Base-by-base conservation (phyloP, 1,140 invertebrate species). In the Plectus sambesii region DNA sequence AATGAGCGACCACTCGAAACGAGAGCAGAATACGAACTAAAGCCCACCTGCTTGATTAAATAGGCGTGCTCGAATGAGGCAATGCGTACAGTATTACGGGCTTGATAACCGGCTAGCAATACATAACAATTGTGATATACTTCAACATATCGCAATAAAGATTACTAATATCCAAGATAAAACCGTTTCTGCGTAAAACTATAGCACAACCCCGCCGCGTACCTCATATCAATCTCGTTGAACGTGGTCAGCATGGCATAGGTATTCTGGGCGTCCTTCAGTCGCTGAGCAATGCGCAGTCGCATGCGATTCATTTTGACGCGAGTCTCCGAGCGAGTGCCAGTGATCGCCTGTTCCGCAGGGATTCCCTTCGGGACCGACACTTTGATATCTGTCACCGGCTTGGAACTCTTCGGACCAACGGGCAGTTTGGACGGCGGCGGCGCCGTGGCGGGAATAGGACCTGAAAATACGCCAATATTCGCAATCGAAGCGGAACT, bases 261-360 rank as follows among this genome's bases (percentile, higher is more conserved):
- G 0, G 83, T 86, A 70, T 98, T 93, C 72, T 99, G 94, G 8
- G 94, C 92, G 61, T 97, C 89, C 74, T 99, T 99, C 54, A 99
- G 75, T 46, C 94, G 78, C 62, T 90, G 80, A 2, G 92, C 89
- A 64, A 98, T 98, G 58, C 89, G 82, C 62, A 79, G 77, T 33
- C 94, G 74, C 90, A 99, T 99, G 55, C 93, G 78, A 69, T 92
- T 96, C 88, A 98, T 98, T 72, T 99, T 99, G 0, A 97, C 88
- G 19, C 66, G 63, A 15, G 59, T 60, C 40, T 64, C 59, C 12
- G 30, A n/a, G 8, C 63, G 52, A 24, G 52, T 50, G 27, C 63
- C 63, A 29, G 54, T 68, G 24, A 68, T 56, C n/a, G 53, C 56
- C 33, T 61, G 58, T n/a, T 56, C 52, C 23, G 51, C 33, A n/a